These are phyloP conservation scores for Luidia sarsii DNA, from an alignment of 53 echinoderm and acorn worm species.

Conservation along the genomic window DNA sequence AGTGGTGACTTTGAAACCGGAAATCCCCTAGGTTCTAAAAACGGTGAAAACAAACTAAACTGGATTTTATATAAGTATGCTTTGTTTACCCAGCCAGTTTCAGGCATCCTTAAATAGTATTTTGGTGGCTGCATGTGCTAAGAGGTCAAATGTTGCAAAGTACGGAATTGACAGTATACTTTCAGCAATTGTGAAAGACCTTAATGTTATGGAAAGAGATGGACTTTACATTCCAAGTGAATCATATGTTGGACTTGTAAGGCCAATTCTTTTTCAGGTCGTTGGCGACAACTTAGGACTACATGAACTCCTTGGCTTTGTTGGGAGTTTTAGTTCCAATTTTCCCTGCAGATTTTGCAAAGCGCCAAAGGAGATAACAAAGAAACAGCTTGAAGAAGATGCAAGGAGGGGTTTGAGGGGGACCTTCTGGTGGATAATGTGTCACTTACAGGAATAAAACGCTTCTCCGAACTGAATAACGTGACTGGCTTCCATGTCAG, in stretches of 20 bases:
- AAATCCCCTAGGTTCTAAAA: conserved; percentile 59
- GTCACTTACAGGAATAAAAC: conserved; percentile 33
- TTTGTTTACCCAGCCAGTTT: conserved; percentile 24
- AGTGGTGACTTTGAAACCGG: conserved; percentile 53
- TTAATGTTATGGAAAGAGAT: not conserved
- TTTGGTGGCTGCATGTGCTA: conserved; percentile 38
- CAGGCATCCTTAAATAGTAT: conserved; percentile 33
- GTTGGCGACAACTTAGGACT: conserved; percentile 58
- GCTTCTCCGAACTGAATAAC: conserved; percentile 25
- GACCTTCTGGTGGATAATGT: conserved; percentile 2
- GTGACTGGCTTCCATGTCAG: conserved; percentile 25
- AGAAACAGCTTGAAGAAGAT: conserved; percentile 24
- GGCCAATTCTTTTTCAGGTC: conserved; percentile 42
- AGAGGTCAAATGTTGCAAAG: not conserved
- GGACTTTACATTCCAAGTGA: conserved; percentile 27
- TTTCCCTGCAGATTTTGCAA: conserved; percentile 51
- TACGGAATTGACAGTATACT: conserved; percentile 46
- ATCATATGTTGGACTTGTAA: conserved; percentile 23
- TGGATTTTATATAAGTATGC: conserved; percentile 33
- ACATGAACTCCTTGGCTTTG: conserved; percentile 41
- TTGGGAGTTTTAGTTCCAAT: conserved; percentile 42
- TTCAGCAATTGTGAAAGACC: conserved; percentile 25
- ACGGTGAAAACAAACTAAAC: conserved; percentile 43
- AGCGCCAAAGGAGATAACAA: conserved; percentile 22
- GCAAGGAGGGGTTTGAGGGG: conserved; percentile 14